A percentile compares a stretch with the other conserved stretches of the same genome.
Evolutionary conservation across 2,113 vertebrate genomes (phyloP).

Genomic region (Tinamus guttatus): DNA sequence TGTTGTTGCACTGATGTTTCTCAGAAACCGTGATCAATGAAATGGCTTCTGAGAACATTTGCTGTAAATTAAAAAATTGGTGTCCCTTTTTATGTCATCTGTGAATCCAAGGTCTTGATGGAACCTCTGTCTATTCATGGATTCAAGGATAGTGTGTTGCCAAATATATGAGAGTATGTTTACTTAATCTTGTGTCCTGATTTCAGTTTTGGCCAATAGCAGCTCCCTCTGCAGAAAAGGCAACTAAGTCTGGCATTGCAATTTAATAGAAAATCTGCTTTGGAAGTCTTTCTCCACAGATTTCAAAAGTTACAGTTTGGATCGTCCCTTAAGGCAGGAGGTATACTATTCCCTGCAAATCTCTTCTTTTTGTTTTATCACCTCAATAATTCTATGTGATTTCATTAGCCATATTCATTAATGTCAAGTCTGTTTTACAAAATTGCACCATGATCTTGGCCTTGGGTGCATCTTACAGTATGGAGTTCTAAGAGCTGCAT

Average conservation of each 20-base stretch:
- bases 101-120: background rate
- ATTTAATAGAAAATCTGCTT: background rate
- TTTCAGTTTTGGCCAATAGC: background rate
- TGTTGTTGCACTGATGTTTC: background rate
- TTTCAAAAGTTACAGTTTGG: background rate
- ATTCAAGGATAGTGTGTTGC: background rate
- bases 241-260: background rate
- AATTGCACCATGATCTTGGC: background rate
- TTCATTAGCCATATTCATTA: background rate
- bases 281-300: background rate
- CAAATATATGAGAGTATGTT: background rate
- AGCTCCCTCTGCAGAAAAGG: constrained; percentile 7
- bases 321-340: background rate
- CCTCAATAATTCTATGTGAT: background rate
- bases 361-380: background rate
- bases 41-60: background rate
- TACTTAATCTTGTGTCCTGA: background rate
- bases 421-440: background rate
- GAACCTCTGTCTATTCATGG: background rate
- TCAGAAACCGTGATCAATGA: background rate
- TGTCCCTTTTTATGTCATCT: background rate
- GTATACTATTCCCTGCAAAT: background rate
- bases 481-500: background rate
- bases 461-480: background rate
- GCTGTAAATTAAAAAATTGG: background rate